Conservation (phyloP, 2,113 vertebrate genomes). For the Coturnix japonica region DNA sequence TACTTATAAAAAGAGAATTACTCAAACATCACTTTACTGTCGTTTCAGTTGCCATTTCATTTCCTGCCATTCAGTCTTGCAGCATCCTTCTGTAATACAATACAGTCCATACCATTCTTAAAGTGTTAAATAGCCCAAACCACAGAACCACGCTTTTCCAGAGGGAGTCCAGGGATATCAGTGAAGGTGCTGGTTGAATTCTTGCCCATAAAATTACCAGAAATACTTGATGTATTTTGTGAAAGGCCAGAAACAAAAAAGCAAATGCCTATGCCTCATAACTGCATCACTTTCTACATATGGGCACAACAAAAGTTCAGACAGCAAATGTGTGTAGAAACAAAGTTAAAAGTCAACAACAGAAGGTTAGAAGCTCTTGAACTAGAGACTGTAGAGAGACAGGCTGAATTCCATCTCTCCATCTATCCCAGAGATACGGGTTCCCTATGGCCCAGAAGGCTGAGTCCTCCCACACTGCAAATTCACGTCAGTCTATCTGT, state of each 20-base stretch:
- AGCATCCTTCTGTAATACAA: background rate
- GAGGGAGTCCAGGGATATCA: background rate
- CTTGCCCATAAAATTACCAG: background rate
- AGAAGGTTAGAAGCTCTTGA: background rate
- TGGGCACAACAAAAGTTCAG: background rate
- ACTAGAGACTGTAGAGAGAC: background rate
- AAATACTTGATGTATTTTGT: background rate
- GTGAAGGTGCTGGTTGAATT: background rate
- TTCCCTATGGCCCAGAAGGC: background rate
- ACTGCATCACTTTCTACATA: background rate
- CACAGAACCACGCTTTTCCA: background rate
- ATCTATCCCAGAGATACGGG: background rate
- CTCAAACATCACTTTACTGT: background rate
- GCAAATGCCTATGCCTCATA: background rate
- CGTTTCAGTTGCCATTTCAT: background rate
- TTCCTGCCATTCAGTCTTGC: background rate
- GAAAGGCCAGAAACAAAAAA: background rate
- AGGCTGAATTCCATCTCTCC: background rate
- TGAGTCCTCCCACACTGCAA: background rate
- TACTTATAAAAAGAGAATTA: background rate
- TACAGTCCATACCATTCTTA: background rate
- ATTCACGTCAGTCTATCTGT: background rate
- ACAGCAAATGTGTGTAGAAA: background rate
- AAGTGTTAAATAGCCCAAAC: background rate
- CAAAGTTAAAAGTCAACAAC: background rate